Evolutionary conservation across 1,140 invertebrate genomes (phyloP), one percentile per base, ranked within the genome.

Genomic region (Drosophila virilis): DNA sequence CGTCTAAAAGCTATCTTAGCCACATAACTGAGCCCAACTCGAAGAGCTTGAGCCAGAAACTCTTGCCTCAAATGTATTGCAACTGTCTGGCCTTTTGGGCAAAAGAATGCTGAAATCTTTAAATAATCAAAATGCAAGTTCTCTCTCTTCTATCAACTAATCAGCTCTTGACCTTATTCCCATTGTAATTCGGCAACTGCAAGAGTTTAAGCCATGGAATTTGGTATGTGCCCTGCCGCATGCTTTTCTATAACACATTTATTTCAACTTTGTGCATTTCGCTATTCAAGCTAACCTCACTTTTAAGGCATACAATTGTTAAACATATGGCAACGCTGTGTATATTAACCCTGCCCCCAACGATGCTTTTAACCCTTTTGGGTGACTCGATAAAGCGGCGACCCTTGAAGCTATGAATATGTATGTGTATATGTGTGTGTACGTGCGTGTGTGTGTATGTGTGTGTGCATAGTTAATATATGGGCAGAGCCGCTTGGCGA

Each of bases 401-500:
- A 46, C 57, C 57, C 40, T 65, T 55, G 46, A 48, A 45, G 43
- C 22, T 50, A 38, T 57, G 12, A 10, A 9, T 37, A 8, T 15
- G 22, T 5, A n/a, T 35, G 35, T 51, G 13, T 51, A 8, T 55
- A 9, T 15, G 22, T 17, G 13, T 54, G 28, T 35, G 28, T 54
- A 10, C 50, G 13, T 33, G 46, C 22, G 10, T 42, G 22, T 60
- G 10, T 59, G n/a, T 55, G 9, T 15, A 13, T 17, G 13, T 54
- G 38, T 40, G 17, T 57, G 43, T 57, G 37, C 38, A 32, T 59
- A 66, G 40, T 51, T 52, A 77, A 54, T 73, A 65, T 73, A 82
- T 86, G 82, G 83, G 64, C 78, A 76, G 65, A 76, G 82, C 78
- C 62, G 75, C 83, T 85, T 75, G 82, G 43, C 72, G 62, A 86